These are phyloP conservation scores for Platycheirus albimanus DNA, from an alignment of 2,888 invertebrate genomes.

Conservation along the genomic window DNA sequence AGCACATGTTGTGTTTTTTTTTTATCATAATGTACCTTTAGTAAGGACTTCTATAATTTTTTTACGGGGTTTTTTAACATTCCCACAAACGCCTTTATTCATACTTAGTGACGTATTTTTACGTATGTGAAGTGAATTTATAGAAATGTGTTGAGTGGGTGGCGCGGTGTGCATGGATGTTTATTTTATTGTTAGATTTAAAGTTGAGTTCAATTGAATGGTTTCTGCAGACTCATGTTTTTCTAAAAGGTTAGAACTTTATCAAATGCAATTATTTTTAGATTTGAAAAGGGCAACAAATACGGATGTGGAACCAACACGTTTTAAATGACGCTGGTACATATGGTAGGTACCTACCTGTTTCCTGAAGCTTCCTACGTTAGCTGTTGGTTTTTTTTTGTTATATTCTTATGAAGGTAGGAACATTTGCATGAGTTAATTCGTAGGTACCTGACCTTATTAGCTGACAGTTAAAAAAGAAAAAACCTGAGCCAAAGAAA, in stretches of 20 bases:
- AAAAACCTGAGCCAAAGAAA: too few relatives aligned
- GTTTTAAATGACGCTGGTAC: too few relatives aligned
- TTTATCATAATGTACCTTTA: constrained; percentile 15
- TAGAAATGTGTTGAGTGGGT: not conserved
- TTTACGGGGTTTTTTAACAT: not conserved
- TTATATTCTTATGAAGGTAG: too few relatives aligned
- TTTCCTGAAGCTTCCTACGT: too few relatives aligned
- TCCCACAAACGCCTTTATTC: constrained; percentile 13
- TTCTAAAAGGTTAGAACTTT: not conserved
- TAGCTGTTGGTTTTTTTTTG: too few relatives aligned
- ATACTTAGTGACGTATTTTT: too few relatives aligned
- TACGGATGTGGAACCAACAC: not conserved
- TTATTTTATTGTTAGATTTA: not conserved
- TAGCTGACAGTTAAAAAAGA: too few relatives aligned
- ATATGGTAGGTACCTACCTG: too few relatives aligned
- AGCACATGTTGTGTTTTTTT: constrained; percentile 55
- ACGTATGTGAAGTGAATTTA: too few relatives aligned
- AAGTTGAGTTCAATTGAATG: not conserved
- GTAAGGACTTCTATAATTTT: not conserved
- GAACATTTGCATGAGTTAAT: too few relatives aligned
- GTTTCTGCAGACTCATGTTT: not conserved
- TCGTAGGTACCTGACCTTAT: too few relatives aligned
- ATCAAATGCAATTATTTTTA: constrained; percentile 5
- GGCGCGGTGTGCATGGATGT: too few relatives aligned
- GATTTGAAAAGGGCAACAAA: not conserved